Evolutionary conservation across 1,140 invertebrate species (phyloP).

Genomic region (Varroa destructor): DNA sequence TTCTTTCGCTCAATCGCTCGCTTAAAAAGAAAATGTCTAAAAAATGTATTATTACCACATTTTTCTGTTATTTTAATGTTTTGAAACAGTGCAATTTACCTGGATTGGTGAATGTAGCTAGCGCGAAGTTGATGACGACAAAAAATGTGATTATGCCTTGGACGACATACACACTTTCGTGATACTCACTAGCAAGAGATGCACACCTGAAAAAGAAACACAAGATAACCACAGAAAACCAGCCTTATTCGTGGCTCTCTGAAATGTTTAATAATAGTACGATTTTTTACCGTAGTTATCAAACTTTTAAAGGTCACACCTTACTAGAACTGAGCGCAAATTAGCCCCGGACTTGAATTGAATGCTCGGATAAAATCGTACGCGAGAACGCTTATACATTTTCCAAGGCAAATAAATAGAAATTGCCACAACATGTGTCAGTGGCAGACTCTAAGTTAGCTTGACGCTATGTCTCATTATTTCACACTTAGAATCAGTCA

Average conservation of each 20-base stretch:
- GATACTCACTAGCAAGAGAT: conserved; percentile 57
- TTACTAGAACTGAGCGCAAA: conserved; percentile 32
- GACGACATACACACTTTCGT: conserved; percentile 76
- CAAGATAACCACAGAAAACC: not conserved
- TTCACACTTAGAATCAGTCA: too few relatives aligned
- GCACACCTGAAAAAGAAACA: conserved; percentile 57
- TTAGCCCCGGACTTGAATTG: too few relatives aligned
- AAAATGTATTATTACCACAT: conserved; percentile 29
- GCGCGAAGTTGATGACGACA: conserved; percentile 90
- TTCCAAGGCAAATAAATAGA: too few relatives aligned
- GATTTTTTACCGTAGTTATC: conserved; percentile 27
- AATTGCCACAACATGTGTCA: too few relatives aligned
- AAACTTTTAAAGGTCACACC: conserved; percentile 31
- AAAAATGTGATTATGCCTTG: conserved; percentile 90
- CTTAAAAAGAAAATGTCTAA: too few relatives aligned
- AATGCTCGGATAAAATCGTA: too few relatives aligned
- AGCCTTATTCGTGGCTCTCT: too few relatives aligned
- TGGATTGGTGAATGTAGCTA: conserved; percentile 98
- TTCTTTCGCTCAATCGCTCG: too few relatives aligned
- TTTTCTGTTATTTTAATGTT: conserved; percentile 30
- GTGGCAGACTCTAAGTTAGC: too few relatives aligned
- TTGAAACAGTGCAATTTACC: conserved; percentile 62
- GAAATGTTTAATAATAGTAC: too few relatives aligned
- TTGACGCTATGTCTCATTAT: too few relatives aligned
- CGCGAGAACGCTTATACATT: too few relatives aligned